phyloP scores from a whole-genome alignment of 2,113 vertebrate species.

The Pipra filicauda region DNA sequence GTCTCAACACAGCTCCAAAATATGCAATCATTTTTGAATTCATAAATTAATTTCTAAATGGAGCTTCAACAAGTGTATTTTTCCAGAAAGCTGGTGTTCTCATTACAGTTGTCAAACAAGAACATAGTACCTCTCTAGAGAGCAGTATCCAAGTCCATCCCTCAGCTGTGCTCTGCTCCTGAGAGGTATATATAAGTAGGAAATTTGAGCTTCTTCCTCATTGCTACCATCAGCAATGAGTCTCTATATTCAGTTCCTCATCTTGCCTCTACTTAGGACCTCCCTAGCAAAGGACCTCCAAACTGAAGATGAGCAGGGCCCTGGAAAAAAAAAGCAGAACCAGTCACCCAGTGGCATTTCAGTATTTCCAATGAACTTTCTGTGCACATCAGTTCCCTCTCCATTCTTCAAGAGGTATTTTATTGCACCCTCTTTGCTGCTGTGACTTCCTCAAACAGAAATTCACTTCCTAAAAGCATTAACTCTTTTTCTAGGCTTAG shows the following conservation, averaged over 20 bases:
- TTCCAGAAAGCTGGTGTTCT: not conserved
- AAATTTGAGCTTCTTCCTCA: not conserved
- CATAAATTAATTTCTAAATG: not conserved
- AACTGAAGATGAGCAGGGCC: not conserved
- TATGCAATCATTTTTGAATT: not conserved
- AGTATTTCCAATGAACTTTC: not conserved
- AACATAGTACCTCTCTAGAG: not conserved
- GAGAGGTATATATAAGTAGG: fast-evolving
- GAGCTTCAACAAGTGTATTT: not conserved
- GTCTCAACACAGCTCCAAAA: not conserved
- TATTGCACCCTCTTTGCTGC: not conserved
- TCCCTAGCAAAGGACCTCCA: not conserved
- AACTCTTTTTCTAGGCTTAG: not conserved
- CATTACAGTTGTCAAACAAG: not conserved
- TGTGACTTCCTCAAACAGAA: not conserved
- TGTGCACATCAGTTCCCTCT: not conserved
- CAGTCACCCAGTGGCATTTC: not conserved
- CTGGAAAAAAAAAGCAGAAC: not conserved
- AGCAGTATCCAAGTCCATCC: not conserved
- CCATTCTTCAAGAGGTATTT: not conserved
- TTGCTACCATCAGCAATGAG: not conserved
- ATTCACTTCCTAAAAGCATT: not conserved
- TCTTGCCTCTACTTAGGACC: not conserved
- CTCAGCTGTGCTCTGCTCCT: not conserved
- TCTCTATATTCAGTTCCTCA: not conserved